Percentiles rank a stretch among this genome's conserved stretches.
Evolutionary conservation across 2,797 vertebrate genomes (phyloP).

Genomic region (Sparus aurata): DNA sequence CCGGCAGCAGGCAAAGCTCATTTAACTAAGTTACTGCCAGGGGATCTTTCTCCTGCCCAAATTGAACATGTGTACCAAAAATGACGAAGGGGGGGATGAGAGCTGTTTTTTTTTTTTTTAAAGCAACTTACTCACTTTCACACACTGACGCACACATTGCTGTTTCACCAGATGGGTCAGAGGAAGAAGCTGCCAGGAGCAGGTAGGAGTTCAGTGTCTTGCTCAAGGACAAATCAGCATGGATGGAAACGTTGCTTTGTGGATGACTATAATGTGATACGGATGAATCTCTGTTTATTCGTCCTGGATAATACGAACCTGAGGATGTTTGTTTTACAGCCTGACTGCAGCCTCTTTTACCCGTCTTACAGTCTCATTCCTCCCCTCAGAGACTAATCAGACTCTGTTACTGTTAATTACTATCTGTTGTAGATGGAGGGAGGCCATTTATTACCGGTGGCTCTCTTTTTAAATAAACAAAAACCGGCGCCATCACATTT

Average conservation of each 20-base stretch:
- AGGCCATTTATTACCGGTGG: slow-evolving; percentile 10
- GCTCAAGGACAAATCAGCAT: slow-evolving; percentile 59
- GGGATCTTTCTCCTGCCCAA: slow-evolving; percentile 35
- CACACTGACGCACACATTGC: slow-evolving; percentile 10
- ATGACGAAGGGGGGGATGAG: slow-evolving; percentile 22
- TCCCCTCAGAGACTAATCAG: slow-evolving; percentile 45
- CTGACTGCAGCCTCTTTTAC: slow-evolving; percentile 7
- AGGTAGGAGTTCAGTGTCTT: slow-evolving; percentile 48
- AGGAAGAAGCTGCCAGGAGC: slow-evolving; percentile 45
- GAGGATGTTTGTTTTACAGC: slow-evolving; percentile 49
- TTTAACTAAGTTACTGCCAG: slow-evolving; percentile 58
- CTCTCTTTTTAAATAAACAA: slow-evolving; percentile 15
- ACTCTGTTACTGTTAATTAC: slow-evolving; percentile 56
- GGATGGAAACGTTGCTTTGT: slow-evolving; percentile 22
- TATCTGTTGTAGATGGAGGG: slow-evolving; percentile 9
- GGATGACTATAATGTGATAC: slow-evolving; percentile 17
- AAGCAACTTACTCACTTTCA: slow-evolving; percentile 22
- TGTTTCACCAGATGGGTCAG: slow-evolving; percentile 49
- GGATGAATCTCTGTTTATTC: slow-evolving; percentile 27
- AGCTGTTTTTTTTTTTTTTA: slow-evolving; percentile 13
- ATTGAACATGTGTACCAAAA: slow-evolving; percentile 41
- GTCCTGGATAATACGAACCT: slow-evolving; percentile 43
- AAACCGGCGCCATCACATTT: slow-evolving; percentile 10
- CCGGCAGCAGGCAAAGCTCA: slow-evolving; percentile 52
- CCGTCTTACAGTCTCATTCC: slow-evolving; percentile 21